Conservation (phyloP, 1,140 invertebrate species). For the Ectropis grisescens region DNA sequence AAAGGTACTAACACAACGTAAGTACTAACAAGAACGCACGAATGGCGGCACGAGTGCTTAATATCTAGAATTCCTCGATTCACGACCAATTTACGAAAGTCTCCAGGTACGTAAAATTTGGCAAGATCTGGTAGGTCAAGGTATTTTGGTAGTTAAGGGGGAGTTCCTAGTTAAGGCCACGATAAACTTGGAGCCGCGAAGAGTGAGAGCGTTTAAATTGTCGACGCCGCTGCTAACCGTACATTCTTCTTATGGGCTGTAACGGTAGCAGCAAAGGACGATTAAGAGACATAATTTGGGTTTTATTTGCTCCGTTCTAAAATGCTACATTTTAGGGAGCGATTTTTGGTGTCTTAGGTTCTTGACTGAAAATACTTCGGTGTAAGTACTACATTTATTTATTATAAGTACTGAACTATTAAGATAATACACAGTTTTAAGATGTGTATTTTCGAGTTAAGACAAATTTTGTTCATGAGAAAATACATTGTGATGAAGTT, state of each 20-base stretch:
- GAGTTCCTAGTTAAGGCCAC: constrained; percentile 45
- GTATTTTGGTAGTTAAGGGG: constrained; percentile 24
- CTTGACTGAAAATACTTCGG: no score
- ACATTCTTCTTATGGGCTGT: constrained; percentile 41
- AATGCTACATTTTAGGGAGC: no score
- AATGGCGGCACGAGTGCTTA: constrained; percentile 40
- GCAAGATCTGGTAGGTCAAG: constrained; percentile 14
- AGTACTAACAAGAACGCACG: constrained; percentile 42
- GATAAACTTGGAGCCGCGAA: constrained; percentile 56
- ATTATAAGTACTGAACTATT: no score
- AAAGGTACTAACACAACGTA: no score
- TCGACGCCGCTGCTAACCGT: constrained; percentile 48
- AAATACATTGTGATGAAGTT: no score
- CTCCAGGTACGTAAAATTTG: constrained; percentile 9
- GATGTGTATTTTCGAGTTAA: no score
- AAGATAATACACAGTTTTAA: no score
- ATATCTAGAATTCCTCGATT: constrained; percentile 54
- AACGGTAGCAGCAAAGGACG: constrained; percentile 26
- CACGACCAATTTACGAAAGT: constrained; percentile 29
- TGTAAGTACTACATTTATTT: no score
- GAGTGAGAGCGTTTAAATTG: constrained; percentile 60
- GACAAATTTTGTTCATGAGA: no score
- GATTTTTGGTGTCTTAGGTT: no score
- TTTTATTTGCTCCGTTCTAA: no score
- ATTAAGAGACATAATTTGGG: no score